Conservation (phyloP, 2,797 vertebrate genomes). For the Sebastes umbrosus region DNA sequence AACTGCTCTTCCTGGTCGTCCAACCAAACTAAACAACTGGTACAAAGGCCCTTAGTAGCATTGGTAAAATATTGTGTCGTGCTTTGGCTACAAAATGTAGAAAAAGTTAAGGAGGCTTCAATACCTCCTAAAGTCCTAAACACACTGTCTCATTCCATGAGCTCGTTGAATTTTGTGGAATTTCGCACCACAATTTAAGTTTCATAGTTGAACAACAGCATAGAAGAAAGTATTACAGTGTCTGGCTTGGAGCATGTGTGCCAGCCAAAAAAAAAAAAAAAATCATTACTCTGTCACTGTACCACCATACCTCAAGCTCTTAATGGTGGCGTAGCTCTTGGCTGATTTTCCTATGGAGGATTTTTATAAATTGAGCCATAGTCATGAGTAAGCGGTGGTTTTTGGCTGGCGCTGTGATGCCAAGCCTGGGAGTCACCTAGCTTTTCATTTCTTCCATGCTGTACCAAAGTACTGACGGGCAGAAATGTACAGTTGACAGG, state of each 20-base stretch:
- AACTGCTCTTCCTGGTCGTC: background rate
- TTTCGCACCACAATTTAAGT: background rate
- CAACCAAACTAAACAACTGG: background rate
- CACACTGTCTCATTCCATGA: too few relatives aligned
- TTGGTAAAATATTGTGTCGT: background rate
- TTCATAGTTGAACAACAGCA: background rate
- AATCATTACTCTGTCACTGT: constrained; percentile 32
- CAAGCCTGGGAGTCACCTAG: constrained; percentile 35
- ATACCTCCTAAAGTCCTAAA: background rate
- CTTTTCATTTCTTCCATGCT: constrained; percentile 42
- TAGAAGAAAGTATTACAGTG: constrained; percentile 16
- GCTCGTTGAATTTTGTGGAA: background rate
- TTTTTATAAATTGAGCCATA: constrained; percentile 53
- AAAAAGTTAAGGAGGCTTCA: background rate
- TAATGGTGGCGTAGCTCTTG: constrained; percentile 43
- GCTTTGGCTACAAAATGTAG: background rate
- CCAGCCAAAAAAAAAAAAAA: constrained; percentile 26
- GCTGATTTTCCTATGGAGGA: constrained; percentile 48
- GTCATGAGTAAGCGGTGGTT: constrained; percentile 39
- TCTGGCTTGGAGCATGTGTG: constrained; percentile 19
- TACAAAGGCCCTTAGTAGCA: background rate
- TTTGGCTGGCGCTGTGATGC: constrained; percentile 20
- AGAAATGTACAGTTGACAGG: constrained; percentile 12
- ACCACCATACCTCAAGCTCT: constrained; percentile 28
- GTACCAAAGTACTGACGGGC: background rate